Percentiles rank a stretch among this genome's conserved stretches.
Conservation (phyloP, 92 coral and sea anemone genomes). For the Epizoanthus illoricatus region DNA sequence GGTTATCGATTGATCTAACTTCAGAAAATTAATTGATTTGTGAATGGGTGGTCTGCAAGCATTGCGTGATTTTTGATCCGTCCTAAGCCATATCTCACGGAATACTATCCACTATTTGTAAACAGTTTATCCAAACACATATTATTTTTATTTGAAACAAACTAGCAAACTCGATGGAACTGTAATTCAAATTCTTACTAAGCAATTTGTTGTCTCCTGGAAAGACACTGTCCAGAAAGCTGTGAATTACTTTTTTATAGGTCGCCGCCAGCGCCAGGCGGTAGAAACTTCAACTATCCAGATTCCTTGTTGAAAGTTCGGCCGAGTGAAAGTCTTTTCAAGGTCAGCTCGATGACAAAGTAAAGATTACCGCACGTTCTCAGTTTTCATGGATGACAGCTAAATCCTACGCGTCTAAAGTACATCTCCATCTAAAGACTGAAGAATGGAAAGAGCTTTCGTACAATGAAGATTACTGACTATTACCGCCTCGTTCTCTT, state of each 20-base stretch:
- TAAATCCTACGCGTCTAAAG: not conserved
- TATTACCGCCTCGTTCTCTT: not conserved
- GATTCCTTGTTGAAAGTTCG: conserved; percentile 41
- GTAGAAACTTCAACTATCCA: conserved; percentile 21
- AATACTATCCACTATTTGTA: not conserved
- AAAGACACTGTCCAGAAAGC: conserved; percentile 21
- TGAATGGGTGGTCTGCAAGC: conserved; percentile 32
- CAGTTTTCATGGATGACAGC: conserved; percentile 22
- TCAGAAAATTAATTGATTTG: conserved; percentile 2
- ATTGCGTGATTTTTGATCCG: conserved; percentile 26
- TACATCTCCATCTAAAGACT: not conserved
- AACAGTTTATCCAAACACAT: not conserved
- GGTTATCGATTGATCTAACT: conserved; percentile 32
- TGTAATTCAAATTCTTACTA: not conserved
- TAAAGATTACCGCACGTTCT: conserved; percentile 2
- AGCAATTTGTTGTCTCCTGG: conserved; percentile 4
- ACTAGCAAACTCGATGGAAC: not conserved
- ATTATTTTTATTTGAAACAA: not conserved
- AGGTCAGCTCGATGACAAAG: conserved; percentile 37
- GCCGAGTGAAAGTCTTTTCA: conserved; percentile 21
- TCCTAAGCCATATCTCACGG: conserved; percentile 19
- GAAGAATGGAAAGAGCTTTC: not conserved
- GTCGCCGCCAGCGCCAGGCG: conserved; percentile 40
- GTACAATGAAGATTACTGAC: not conserved
- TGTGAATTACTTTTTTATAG: not conserved